Conservation (phyloP, 2,113 vertebrate genomes). For the Hippocampus guttulatus region DNA sequence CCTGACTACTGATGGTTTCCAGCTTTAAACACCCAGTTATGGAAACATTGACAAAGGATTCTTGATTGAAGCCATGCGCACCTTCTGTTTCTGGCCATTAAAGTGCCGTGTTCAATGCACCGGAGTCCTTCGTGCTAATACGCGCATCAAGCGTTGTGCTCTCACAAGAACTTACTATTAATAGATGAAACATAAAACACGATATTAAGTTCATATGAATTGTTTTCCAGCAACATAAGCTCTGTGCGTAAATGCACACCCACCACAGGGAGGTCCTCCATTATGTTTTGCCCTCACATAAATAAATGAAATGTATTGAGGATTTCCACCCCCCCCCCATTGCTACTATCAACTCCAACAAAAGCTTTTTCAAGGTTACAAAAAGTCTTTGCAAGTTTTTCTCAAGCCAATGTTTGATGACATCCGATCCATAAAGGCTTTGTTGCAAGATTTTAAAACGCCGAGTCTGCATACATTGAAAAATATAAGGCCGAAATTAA, state of each 20-base stretch:
- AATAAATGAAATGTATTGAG: neutral
- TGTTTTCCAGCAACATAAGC: conserved; percentile 1
- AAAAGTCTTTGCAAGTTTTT: neutral
- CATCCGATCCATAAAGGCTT: neutral
- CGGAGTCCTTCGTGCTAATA: neutral
- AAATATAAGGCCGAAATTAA: neutral
- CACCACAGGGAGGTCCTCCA: neutral
- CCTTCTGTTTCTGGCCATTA: neutral
- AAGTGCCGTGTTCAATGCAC: neutral
- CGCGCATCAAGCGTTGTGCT: neutral
- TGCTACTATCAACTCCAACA: neutral
- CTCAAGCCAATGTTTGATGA: neutral
- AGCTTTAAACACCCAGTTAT: conserved; percentile 43
- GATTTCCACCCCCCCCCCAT: neutral
- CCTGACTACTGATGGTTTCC: conserved; percentile 25
- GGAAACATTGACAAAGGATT: conserved; percentile 24
- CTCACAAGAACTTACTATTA: neutral
- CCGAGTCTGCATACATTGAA: neutral
- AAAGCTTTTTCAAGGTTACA: neutral
- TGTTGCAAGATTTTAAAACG: neutral
- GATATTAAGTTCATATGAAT: neutral
- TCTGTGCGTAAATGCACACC: neutral
- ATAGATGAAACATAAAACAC: neutral
- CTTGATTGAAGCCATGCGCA: conserved; percentile 35
- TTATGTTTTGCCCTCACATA: neutral